Conservation (phyloP, 2,113 vertebrate genomes). For the Entelurus aequoreus region DNA sequence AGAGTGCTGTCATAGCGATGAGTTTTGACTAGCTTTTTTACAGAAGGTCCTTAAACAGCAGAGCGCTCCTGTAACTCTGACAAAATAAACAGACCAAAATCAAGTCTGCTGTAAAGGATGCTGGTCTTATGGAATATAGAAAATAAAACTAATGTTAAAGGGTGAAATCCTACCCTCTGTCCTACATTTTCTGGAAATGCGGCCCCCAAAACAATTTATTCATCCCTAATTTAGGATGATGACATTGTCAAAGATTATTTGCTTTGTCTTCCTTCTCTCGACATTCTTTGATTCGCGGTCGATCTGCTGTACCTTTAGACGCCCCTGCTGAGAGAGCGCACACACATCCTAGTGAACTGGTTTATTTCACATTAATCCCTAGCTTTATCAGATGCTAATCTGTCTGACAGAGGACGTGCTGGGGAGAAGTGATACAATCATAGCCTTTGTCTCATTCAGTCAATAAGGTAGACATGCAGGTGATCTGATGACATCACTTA, state of each 20-base stretch:
- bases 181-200: too few relatives aligned
- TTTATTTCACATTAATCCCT: conserved; percentile 52
- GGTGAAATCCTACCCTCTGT: too few relatives aligned
- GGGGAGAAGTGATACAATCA: background rate
- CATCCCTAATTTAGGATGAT: background rate
- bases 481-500: conserved; percentile 36
- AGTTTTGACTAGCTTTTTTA: too few relatives aligned
- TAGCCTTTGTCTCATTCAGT: background rate
- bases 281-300: conserved; percentile 1
- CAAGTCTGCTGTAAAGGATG: too few relatives aligned
- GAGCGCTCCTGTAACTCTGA: too few relatives aligned
- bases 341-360: conserved; percentile 15
- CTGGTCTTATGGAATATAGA: too few relatives aligned
- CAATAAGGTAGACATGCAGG: background rate
- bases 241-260: background rate
- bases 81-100: too few relatives aligned
- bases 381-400: conserved; percentile 34
- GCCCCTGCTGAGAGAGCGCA: background rate
- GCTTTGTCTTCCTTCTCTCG: background rate
- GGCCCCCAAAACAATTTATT: too few relatives aligned
- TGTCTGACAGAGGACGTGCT: conserved; percentile 17
- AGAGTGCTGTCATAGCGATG: too few relatives aligned
- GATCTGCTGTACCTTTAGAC: background rate
- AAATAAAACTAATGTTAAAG: too few relatives aligned
- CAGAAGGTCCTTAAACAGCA: too few relatives aligned